Evolutionary conservation across 1,140 invertebrate genomes (phyloP), one percentile per base, ranked within the genome.

Genomic region (Monomorium pharaonis): DNA sequence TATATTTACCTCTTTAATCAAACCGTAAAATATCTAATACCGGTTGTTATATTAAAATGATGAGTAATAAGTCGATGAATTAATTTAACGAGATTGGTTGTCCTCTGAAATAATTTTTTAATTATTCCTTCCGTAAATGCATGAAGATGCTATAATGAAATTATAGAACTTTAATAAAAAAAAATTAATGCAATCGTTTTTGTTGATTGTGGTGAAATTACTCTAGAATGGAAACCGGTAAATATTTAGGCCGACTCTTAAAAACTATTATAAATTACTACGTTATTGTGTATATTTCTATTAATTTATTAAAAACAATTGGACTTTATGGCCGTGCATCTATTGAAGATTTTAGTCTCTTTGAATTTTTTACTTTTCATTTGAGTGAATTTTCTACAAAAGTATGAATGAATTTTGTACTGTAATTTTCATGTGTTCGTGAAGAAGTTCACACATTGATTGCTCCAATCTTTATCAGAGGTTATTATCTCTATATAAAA

Each of bases 391-490:
- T 83, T 72, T 77, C 70, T 86, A 54, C 49, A 58, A 51, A 84
- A 84, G 7, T 67, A 80, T 6, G 37, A 67, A 67, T 83, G 24
- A 67, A 70, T 10, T 85, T 42, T 62, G 33, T 77, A 81, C 42
- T 37, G 62, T 70, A 77, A 54, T 58, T 74, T 67, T 56, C 62
- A 60, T 81, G 51, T 44, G 30, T 67, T 74, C 49, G 86, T 62
- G 30, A 51, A 30, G 65, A 72, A 69, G 6, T 62, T 75, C 67
- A 84, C 42, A 75, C 80, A 72, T 88, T 78, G 85, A 54, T 78
- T 75, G 89, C 88, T 90, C 89, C 88, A 90, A 90, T 90, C 83
- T 90, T 88, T 90, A 90, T 21, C 86, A 72, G 33, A 86, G 86
- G 72, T 90, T 90, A 63, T 90, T 90, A 90, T 86, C 86, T 83